A percentile compares a stretch with the other conserved stretches of the same genome.
Evolutionary conservation across 2,113 vertebrate species (phyloP).

Genomic region (Sebastes schlegelii): DNA sequence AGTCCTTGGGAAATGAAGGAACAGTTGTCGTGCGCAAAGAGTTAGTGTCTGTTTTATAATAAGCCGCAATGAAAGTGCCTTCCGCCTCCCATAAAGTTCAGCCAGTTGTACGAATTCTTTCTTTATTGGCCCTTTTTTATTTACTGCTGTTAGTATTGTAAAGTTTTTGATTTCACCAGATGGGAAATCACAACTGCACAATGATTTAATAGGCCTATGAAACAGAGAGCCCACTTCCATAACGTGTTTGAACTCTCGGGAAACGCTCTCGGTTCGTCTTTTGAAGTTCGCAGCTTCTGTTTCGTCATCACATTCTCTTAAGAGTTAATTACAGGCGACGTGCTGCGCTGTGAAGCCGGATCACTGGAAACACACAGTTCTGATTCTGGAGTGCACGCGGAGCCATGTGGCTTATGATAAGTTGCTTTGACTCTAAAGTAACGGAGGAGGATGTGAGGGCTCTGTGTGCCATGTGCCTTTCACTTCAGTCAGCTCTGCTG

Average conservation of each 20-base stretch:
- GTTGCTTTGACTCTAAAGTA: slow-evolving; percentile 39
- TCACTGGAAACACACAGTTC: slow-evolving; percentile 47
- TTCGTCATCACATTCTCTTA: slow-evolving; percentile 69
- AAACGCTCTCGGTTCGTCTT: slow-evolving; percentile 37
- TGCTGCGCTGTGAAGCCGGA: slow-evolving; percentile 46
- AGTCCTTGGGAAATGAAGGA: slow-evolving; percentile 44
- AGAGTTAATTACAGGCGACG: slow-evolving; percentile 68
- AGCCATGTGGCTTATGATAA: slow-evolving; percentile 40
- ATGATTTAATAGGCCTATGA: slow-evolving; percentile 69
- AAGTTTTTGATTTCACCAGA: slow-evolving; percentile 64
- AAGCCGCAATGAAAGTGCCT: slow-evolving; percentile 46
- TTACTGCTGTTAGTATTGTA: slow-evolving; percentile 61
- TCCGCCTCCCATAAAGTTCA: slow-evolving; percentile 34
- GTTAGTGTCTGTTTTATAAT: slow-evolving; percentile 26
- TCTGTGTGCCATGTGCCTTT: slow-evolving; percentile 41
- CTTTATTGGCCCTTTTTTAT: slow-evolving; percentile 59
- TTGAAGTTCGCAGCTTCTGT: slow-evolving; percentile 71
- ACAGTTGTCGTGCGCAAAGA: slow-evolving; percentile 16
- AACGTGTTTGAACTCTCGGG: slow-evolving; percentile 63
- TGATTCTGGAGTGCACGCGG: slow-evolving; percentile 24
- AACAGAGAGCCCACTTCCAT: slow-evolving; percentile 57
- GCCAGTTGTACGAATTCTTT: slow-evolving; percentile 46
- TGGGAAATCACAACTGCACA: slow-evolving; percentile 59
- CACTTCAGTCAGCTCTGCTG: slow-evolving; percentile 18
- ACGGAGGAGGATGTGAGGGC: slow-evolving; percentile 22